A percentile compares a stretch with the other conserved stretches of the same genome.
Evolutionary conservation across 30 jellyfish, hydroid and myxozoan genomes (phyloP).

Genomic region (Turritopsis dohrnii): DNA sequence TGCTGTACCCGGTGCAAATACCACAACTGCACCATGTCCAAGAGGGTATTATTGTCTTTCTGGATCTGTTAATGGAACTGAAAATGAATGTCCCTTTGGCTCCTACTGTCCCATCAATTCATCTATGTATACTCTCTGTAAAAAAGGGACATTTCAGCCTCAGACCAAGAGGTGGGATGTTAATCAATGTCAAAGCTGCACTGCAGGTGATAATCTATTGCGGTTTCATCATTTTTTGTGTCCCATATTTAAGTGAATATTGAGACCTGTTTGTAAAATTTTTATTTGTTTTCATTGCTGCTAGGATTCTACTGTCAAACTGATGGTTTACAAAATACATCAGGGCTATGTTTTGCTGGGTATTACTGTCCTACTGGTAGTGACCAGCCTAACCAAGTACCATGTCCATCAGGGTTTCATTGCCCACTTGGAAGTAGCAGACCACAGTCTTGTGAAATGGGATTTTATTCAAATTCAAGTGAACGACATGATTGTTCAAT

Average conservation of each 20-base stretch:
- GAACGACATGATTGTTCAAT: slow-evolving; percentile 71
- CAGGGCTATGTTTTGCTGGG: slow-evolving; percentile 76
- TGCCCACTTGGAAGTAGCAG: slow-evolving; percentile 87
- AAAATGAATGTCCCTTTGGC: slow-evolving; percentile 75
- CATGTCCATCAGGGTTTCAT: slow-evolving; percentile 93
- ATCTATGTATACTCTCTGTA: slow-evolving; percentile 59
- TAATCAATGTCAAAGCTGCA: slow-evolving; percentile 72
- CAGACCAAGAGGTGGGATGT: slow-evolving; percentile 43
- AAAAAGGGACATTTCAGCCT: slow-evolving; percentile 91
- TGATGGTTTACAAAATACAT: slow-evolving; percentile 60
- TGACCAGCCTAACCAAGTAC: slow-evolving; percentile 53
- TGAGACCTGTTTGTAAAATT: neutral
- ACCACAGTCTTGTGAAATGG: slow-evolving; percentile 86
- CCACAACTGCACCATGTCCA: slow-evolving; percentile 76
- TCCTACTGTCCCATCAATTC: slow-evolving; percentile 80
- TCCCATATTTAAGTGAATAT: no score
- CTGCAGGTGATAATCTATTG: slow-evolving; percentile 50
- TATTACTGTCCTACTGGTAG: slow-evolving; percentile 96
- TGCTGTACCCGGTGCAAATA: slow-evolving; percentile 68
- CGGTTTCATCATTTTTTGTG: neutral
- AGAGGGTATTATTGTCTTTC: slow-evolving; percentile 86
- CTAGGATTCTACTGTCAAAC: slow-evolving; percentile 93
- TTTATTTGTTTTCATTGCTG: neutral
- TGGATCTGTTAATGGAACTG: slow-evolving; percentile 70
- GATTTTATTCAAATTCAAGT: slow-evolving; percentile 70